Evolutionary conservation across 2,888 invertebrate genomes (phyloP).

Genomic region (Drosophila diplacantha): DNA sequence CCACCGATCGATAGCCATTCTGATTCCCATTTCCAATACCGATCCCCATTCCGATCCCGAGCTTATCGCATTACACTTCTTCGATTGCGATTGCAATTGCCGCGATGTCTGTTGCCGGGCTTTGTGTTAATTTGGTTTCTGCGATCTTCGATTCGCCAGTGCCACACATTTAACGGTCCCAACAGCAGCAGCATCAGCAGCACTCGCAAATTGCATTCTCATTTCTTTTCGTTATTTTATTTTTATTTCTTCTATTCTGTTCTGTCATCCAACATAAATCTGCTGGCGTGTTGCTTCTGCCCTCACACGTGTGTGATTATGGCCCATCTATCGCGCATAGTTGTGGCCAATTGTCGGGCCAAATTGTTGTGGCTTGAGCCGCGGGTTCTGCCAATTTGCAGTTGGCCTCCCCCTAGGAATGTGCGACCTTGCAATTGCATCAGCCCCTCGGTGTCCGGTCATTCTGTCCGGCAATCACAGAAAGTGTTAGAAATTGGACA

Average conservation of each 20-base stretch:
- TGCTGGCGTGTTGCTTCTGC: conserved; percentile 34
- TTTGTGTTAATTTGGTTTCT: conserved; percentile 65
- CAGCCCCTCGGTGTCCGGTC: conserved; percentile 3
- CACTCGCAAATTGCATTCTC: conserved; percentile 67
- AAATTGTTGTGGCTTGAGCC: conserved; percentile 65
- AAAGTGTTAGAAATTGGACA: conserved; percentile 19
- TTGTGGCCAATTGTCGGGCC: conserved; percentile 55
- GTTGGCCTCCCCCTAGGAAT: conserved; percentile 58
- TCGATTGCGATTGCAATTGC: conserved; percentile 37
- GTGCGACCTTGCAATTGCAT: conserved; percentile 57
- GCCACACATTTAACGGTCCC: conserved; percentile 63
- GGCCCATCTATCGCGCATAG: conserved; percentile 39
- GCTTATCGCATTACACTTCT: conserved; percentile 66
- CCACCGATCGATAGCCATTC: background rate
- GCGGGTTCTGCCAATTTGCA: conserved; percentile 32
- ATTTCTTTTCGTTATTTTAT: conserved; percentile 20
- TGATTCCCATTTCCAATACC: conserved; percentile 26
- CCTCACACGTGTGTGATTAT: conserved; percentile 39
- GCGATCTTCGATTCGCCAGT: conserved; percentile 51
- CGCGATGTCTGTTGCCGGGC: conserved; percentile 39
- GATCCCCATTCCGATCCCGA: conserved; percentile 48
- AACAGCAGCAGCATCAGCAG: background rate
- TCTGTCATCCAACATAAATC: conserved; percentile 64
- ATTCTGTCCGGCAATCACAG: conserved; percentile 10
- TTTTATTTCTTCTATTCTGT: conserved; percentile 19